Percentiles rank a stretch among this genome's conserved stretches.
Conservation (phyloP, 2,113 vertebrate genomes). For the Clupea harengus region DNA sequence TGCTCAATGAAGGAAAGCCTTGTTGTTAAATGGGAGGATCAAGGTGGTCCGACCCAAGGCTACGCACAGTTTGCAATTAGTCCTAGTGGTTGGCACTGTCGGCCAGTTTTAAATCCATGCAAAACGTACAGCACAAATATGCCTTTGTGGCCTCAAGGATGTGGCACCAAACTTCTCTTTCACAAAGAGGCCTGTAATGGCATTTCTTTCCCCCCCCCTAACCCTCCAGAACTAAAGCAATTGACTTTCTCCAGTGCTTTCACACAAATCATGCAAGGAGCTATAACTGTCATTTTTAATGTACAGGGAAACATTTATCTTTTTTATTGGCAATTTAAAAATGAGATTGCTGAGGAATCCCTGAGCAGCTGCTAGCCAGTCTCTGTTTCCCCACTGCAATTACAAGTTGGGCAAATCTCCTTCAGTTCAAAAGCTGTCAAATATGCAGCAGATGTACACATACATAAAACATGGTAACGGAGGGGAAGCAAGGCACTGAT, state of each 20-base stretch:
- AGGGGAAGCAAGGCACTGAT: not conserved
- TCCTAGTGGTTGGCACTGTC: not conserved
- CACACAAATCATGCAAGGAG: constrained; percentile 11
- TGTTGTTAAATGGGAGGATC: not conserved
- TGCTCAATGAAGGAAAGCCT: not conserved
- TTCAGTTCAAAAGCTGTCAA: constrained; percentile 60
- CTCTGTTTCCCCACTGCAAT: constrained; percentile 85
- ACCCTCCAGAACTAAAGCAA: constrained; percentile 26
- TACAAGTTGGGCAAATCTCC: constrained; percentile 84
- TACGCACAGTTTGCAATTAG: not conserved
- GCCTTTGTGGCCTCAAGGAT: constrained; percentile 40
- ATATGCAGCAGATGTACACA: constrained; percentile 2
- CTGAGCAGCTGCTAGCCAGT: constrained; percentile 71
- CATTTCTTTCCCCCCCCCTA: constrained; percentile 50
- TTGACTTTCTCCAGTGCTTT: constrained; percentile 17
- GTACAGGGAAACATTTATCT: constrained; percentile 63
- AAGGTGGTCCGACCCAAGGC: not conserved
- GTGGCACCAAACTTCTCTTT: constrained; percentile 40
- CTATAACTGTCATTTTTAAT: constrained; percentile 74
- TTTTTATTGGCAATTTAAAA: constrained; percentile 85
- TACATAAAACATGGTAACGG: not conserved
- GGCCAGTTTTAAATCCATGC: not conserved
- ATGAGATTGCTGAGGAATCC: constrained; percentile 83
- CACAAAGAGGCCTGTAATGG: constrained; percentile 47
- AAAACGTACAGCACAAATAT: not conserved